Evolutionary conservation across 2,113 vertebrate genomes (phyloP), one percentile per base, ranked within the genome.

Genomic region (Pyxicephalus adspersus): DNA sequence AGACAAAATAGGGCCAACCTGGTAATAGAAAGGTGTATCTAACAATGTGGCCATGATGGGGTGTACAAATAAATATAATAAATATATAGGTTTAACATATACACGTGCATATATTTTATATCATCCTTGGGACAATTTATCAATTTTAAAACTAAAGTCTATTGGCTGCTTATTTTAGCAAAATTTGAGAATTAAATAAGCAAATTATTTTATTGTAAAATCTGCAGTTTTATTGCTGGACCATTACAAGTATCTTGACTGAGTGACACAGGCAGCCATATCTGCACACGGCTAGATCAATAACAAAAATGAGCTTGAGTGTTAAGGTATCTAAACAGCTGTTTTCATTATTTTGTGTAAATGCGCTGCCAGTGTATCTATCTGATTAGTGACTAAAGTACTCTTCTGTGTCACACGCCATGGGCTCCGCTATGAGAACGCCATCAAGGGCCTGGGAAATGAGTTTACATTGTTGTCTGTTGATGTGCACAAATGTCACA

Each of bases 301-400:
- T 91, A 92, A 94, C 91, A 92, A 93, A 92, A 6, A 77, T 90
- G 92, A 88, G 92, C 90, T 92, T 89, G 88, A 94, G 90, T 93
- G 92, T 93, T 94, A 95, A 96, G 94, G 94, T 95, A 94, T 91
- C 91, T 91, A 93, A 66, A 93, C 95, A 96, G 95, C 94, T 96
- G 94, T 95, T 95, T 93, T 93, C 92, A 94, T 94, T 93, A 94
- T 92, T 92, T 90, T 91, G 91, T 91, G 90, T 91, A 93, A 91
- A 94, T 91, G 93, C 84, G 89, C 92, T 93, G 91, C 89, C 91
- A 94, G 92, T 90, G 91, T 89, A 92, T 92, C 91, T 91, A 93
- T 93, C 92, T 95, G 94, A 95, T 95, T 94, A 95, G 93, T 92
- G 92, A 90, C 89, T 86, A 90, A 89, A 93, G 86, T 88, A 89